Evolutionary conservation across 2,113 vertebrate genomes (phyloP).

Genomic region (Psophia crepitans): DNA sequence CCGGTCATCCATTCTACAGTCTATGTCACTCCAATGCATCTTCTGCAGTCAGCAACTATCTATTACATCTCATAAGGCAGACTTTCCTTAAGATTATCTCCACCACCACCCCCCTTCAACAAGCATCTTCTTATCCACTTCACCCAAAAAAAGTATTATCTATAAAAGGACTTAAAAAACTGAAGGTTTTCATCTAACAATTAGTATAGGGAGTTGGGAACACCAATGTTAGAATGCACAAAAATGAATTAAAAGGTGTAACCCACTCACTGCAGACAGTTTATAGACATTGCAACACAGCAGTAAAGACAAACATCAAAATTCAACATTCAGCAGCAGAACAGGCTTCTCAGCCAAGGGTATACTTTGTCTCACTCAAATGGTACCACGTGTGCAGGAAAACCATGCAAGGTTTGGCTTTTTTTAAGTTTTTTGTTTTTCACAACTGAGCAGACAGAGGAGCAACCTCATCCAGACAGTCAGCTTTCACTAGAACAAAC

Average conservation of each 20-base stretch:
- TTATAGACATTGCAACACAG: slow-evolving; percentile 21
- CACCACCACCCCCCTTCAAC: neutral
- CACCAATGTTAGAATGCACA: neutral
- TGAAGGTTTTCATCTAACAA: neutral
- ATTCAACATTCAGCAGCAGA: neutral
- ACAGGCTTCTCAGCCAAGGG: neutral
- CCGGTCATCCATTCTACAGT: neutral
- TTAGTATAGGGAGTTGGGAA: neutral
- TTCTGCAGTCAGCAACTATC: neutral
- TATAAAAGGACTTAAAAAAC: neutral
- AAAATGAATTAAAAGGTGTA: neutral
- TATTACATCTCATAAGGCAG: neutral
- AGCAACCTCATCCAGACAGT: neutral
- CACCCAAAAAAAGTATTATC: neutral
- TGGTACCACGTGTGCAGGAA: neutral
- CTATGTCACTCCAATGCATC: neutral
- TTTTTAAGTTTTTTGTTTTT: neutral
- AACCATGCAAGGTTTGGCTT: neutral
- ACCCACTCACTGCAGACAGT: neutral
- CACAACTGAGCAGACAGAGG: neutral
- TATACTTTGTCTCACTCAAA: slow-evolving; percentile 11
- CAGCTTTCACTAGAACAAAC: slow-evolving; percentile 14
- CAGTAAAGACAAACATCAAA: slow-evolving; percentile 30
- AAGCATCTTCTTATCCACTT: neutral
- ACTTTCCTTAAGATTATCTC: neutral